A percentile compares a stretch with the other conserved stretches of the same genome.
These are phyloP conservation scores for Microhierax caerulescens DNA, from an alignment of 2,797 vertebrate species.

Conservation along the genomic window DNA sequence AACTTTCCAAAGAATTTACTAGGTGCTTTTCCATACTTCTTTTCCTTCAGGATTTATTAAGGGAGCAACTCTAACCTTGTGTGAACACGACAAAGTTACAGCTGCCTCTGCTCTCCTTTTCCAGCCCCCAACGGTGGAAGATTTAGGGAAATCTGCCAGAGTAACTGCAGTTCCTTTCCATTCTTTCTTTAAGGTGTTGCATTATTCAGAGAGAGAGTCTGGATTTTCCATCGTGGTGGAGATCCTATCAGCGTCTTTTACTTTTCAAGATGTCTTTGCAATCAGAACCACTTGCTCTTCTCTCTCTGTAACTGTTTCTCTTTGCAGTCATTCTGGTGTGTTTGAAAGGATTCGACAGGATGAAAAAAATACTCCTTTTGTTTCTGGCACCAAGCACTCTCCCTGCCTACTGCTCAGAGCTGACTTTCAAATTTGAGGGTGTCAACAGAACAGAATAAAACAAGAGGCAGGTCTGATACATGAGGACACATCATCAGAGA, in stretches of 20 bases:
- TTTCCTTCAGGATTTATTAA: neutral
- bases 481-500: neutral
- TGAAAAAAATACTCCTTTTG: neutral
- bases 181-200: constrained; percentile 5
- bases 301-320: neutral
- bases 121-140: neutral
- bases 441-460: neutral
- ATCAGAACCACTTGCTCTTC: neutral
- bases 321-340: neutral
- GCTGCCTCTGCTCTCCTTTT: neutral
- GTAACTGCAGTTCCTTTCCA: neutral
- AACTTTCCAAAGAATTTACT: neutral
- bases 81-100: neutral
- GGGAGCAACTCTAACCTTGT: neutral
- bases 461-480: neutral
- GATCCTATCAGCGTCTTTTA: neutral
- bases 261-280: neutral
- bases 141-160: neutral
- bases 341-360: neutral
- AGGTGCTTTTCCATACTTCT: neutral
- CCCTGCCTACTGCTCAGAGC: neutral
- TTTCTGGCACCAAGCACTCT: neutral
- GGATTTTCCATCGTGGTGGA: neutral
- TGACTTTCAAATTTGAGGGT: neutral
- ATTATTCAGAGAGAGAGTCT: neutral